Conservation (phyloP, 2,888 invertebrate genomes). For the Oscheius sp. region DNA sequence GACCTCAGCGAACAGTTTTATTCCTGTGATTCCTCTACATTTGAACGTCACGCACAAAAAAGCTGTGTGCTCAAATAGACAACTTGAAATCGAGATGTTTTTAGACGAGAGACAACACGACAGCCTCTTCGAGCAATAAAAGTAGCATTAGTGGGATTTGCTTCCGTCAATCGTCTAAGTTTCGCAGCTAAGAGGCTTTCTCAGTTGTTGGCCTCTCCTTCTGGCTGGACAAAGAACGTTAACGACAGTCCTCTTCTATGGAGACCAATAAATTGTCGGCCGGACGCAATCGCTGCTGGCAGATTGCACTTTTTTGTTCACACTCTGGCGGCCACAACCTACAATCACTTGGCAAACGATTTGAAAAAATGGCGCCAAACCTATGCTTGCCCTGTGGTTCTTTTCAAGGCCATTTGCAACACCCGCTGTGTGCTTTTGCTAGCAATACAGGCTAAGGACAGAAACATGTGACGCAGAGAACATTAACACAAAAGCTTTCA, state of each 20-base stretch:
- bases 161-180: not conserved
- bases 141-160: not conserved
- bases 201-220: not conserved
- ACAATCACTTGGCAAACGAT: no score
- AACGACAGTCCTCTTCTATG: slow-evolving; percentile 29
- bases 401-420: no score
- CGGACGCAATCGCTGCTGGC: slow-evolving; percentile 26
- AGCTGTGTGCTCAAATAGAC: not conserved
- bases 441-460: slow-evolving; percentile 1
- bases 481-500: slow-evolving; percentile 30
- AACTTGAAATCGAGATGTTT: not conserved
- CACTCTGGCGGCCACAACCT: no score
- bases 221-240: slow-evolving; percentile 24
- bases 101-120: not conserved
- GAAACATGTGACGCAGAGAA: slow-evolving; percentile 8
- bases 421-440: no score
- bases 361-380: no score
- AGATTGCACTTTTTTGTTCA: slow-evolving; percentile 36
- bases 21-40: no score
- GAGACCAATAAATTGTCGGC: slow-evolving; percentile 31
- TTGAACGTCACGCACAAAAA: no score
- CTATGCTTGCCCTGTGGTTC: no score
- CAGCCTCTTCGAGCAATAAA: not conserved
- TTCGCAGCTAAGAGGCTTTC: not conserved
- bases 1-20: no score